phyloP scores from a whole-genome alignment of 2,888 invertebrate species.

The Nesidiocoris tenuis region DNA sequence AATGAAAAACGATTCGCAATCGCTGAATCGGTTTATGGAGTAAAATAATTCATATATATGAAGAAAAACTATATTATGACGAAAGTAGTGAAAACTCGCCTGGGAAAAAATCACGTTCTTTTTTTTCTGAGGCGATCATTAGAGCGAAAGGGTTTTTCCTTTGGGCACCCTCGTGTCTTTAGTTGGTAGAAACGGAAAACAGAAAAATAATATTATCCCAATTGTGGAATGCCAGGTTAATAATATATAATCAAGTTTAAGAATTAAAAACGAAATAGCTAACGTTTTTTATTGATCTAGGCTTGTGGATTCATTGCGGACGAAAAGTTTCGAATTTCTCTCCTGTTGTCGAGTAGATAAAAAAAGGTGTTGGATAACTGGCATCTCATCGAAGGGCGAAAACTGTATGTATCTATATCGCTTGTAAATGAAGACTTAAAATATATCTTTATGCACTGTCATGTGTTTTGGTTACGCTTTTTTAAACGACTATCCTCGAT shows the following conservation, averaged over 20 bases:
- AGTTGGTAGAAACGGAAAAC: conserved; percentile 17
- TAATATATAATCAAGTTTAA: neutral
- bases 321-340: neutral
- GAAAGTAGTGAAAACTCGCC: conserved; percentile 23
- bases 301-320: neutral
- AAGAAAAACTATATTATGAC: conserved; percentile 27
- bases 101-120: conserved; percentile 17
- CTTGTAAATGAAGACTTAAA: conserved; percentile 75
- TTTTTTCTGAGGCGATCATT: conserved; percentile 17
- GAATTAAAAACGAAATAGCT: neutral
- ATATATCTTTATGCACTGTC: conserved; percentile 70
- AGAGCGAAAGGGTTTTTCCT: conserved; percentile 18
- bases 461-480: neutral
- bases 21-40: neutral
- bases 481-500: neutral
- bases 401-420: conserved; percentile 55
- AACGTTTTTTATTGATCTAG: neutral
- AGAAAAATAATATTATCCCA: conserved; percentile 15
- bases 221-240: conserved; percentile 27
- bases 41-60: neutral
- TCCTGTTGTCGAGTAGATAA: neutral
- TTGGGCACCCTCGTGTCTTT: conserved; percentile 32
- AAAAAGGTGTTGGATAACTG: conserved; percentile 14
- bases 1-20: neutral
- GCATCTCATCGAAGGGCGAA: conserved; percentile 40